Base-by-base conservation (phyloP, 1,140 invertebrate genomes). In the Bursaphelenchus mucronatus region DNA sequence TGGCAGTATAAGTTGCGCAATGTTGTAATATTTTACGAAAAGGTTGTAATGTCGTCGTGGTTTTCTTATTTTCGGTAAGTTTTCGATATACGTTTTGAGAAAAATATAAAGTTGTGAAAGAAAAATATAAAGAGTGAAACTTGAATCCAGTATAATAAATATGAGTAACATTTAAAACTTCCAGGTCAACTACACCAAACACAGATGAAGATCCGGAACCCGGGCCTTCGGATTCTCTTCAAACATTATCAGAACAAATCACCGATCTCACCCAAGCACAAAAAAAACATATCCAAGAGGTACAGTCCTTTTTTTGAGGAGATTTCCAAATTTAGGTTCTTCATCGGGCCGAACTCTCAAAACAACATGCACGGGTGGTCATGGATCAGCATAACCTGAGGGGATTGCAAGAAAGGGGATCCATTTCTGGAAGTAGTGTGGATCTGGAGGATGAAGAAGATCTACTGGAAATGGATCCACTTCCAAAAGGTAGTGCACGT, bases 391-490 rank as follows among this genome's bases (percentile, higher is more conserved):
- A 58, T 15, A 15, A 61, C 15, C 56, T 21, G 21, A 17, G 46
- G 21, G n/a, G 19, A n/a, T 41, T 61, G n/a, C 11, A 64, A 10
- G 11, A 58, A 9, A 3, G 40, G 8, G n/a, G 52, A 44, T 43
- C 57, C 0, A 50, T 7, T n/a, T 45, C 39, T 13, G 41, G 30
- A 6, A 44, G 15, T 15, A 61, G 41, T 6, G n/a, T 44, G 17
- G 30, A 64, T 49, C 41, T 47, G 10, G 61, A 65, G 45, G 61
- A 63, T 9, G 61, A 41, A 4, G 63, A 64, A 63, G 51, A 65
- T 46, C 30, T 64, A 39, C 30, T 64, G 40, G 53, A 64, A 46
- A 64, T 64, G 63, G 63, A 64, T 43, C 45, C 63, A 9, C 46
- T 57, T 40, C 55, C 55, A 41, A 44, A 57, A 41, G 46, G 55